Base-by-base conservation (phyloP, 2,797 vertebrate genomes). In the Chiloscyllium punctatum region DNA sequence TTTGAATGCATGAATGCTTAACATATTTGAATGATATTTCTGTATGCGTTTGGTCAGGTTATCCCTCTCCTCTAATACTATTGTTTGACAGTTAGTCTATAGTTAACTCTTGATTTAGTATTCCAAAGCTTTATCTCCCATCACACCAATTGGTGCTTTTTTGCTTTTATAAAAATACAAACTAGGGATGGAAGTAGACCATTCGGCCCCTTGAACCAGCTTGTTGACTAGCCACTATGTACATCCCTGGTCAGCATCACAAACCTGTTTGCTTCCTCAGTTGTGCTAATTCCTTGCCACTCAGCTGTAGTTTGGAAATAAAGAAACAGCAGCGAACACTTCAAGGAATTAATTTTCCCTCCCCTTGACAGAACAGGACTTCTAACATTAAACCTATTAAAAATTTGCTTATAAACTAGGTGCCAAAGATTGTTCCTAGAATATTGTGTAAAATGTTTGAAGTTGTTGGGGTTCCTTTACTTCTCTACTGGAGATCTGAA, bases 1-100 rank as follows among this genome's bases (percentile, higher is more conserved):
- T n/a, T 90, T 90, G 57, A 62, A 5, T 66, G 33, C 53, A 90
- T 90, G 87, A 90, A 62, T 90, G 53, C 87, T 90, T 90, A 33
- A 90, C 21, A 18, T n/a, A 66, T 66, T 90, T 90, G 13, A 33
- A 7, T n/a, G 53, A n/a, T 0, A 66, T 62, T 62, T 15, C 33
- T 33, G 13, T 15, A 90, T 57, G 13, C 18, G 27, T 16, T 57
- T 57, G 62, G 53, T 57, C 13, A 16, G 57, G 62, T 90, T 66
- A 66, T 15, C 30, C 15, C 4, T 62, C 53, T 90, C 30, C 51
- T 33, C 33, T 62, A 62, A 62, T 11, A n/a, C 27, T 2, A 4
- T 30, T 21, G 62, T n/a, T 66, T 18, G 4, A 90, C 16, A 33
- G 57, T 62, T 30, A 53, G n/a, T 62, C 37, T 84, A 42, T 21